Conservation (phyloP, 1,140 invertebrate genomes). For the Magallana gigas region DNA sequence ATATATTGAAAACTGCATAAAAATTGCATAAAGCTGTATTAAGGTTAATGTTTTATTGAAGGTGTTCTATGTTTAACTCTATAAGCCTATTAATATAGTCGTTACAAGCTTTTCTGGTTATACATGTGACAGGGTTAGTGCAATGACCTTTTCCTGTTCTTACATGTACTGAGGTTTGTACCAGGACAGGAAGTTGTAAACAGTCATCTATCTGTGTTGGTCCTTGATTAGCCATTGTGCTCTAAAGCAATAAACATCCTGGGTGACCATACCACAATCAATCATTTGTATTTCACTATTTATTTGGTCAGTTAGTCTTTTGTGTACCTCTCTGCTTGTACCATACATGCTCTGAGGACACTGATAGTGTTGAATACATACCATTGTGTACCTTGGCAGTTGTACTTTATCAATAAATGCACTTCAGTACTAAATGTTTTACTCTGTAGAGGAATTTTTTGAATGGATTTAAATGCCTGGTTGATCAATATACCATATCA, state of each 20-base stretch:
- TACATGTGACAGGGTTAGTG: not conserved
- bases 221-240: not conserved
- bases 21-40: not conserved
- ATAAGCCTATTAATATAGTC: conserved; percentile 15
- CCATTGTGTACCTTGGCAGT: not conserved
- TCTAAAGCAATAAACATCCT: not conserved
- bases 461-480: not conserved
- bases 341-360: conserved; percentile 13
- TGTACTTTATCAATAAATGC: not conserved
- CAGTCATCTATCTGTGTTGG: conserved; percentile 8
- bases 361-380: not conserved
- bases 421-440: not conserved
- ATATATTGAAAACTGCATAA: not conserved
- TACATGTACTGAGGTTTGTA: not conserved
- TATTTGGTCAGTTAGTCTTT: not conserved
- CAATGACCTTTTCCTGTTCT: conserved; percentile 21
- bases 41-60: conserved; percentile 1
- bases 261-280: not conserved
- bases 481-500: not conserved
- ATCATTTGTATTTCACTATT: conserved; percentile 9
- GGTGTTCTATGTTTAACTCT: conserved; percentile 6
- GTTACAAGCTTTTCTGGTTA: not conserved
- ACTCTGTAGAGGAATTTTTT: not conserved
- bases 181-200: not conserved
- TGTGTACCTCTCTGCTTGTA: conserved; percentile 2